Conservation (phyloP, 2,888 invertebrate species). For the Platypus cylindrus region DNA sequence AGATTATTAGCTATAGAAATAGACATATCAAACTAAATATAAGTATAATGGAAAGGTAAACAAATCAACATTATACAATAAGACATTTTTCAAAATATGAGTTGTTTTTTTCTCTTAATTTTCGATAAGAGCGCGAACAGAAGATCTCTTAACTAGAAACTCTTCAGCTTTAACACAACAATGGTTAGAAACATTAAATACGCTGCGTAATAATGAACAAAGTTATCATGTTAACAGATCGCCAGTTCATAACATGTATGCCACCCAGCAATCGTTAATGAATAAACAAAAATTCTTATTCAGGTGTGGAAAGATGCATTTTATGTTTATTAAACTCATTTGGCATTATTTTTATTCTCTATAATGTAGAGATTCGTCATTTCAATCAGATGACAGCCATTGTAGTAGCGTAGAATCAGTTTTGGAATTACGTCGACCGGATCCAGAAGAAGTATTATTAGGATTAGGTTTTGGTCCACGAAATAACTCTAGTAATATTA, state of each 20-base stretch:
- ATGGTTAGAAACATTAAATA: slow-evolving; percentile 12
- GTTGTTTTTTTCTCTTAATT: no score
- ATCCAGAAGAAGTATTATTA: slow-evolving; percentile 78
- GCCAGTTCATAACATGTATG: slow-evolving; percentile 10
- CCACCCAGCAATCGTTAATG: slow-evolving; percentile 8
- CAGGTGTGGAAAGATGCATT: slow-evolving; percentile 6
- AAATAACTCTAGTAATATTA: slow-evolving; percentile 51
- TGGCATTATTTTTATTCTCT: background rate
- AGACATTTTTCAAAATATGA: no score
- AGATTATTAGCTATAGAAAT: no score
- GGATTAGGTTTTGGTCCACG: slow-evolving; percentile 70
- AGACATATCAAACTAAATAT: no score
- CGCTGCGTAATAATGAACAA: slow-evolving; percentile 10
- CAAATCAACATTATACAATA: no score
- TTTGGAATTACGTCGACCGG: slow-evolving; percentile 69
- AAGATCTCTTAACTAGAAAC: slow-evolving; percentile 7
- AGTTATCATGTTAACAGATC: slow-evolving; percentile 8
- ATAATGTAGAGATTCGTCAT: slow-evolving; percentile 28
- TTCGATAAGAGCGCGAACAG: no score
- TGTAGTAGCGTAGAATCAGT: slow-evolving; percentile 74
- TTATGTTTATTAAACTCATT: background rate
- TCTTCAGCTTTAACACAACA: slow-evolving; percentile 11
- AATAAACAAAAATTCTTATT: slow-evolving; percentile 12
- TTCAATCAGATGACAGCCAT: slow-evolving; percentile 42
- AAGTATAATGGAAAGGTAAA: no score